These are phyloP conservation scores for Metaphire vulgaris DNA, from an alignment of 1,140 invertebrate genomes.

Conservation along the genomic window DNA sequence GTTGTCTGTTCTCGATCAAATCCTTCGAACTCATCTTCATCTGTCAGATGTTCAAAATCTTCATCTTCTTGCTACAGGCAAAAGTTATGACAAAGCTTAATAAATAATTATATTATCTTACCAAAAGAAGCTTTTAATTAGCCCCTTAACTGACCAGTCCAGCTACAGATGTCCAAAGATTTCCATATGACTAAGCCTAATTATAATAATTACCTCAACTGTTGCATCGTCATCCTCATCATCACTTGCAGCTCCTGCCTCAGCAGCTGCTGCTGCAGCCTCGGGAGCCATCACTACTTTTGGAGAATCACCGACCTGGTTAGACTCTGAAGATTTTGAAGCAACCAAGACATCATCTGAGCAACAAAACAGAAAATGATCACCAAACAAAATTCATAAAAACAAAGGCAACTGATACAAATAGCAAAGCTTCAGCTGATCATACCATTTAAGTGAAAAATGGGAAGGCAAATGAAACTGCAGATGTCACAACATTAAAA, in stretches of 20 bases:
- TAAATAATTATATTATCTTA: too few species aligned
- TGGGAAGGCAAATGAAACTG: neutral
- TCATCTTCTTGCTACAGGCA: slow-evolving; percentile 43
- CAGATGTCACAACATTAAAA: too few species aligned
- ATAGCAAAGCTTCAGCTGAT: neutral
- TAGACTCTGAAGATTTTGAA: slow-evolving; percentile 18
- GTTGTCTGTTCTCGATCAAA: slow-evolving; percentile 62
- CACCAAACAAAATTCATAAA: neutral
- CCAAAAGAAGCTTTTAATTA: too few species aligned
- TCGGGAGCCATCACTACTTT: slow-evolving; percentile 30
- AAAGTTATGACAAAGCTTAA: too few species aligned
- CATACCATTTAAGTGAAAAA: neutral
- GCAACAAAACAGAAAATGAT: neutral
- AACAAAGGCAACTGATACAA: neutral
- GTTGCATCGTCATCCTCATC: slow-evolving; percentile 55
- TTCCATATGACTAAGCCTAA: too few species aligned
- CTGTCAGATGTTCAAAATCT: slow-evolving; percentile 81
- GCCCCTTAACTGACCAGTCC: too few species aligned
- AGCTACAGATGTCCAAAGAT: too few species aligned
- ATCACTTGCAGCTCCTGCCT: slow-evolving; percentile 44
- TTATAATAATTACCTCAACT: slow-evolving; percentile 44
- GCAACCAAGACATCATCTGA: neutral
- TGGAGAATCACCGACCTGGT: slow-evolving; percentile 39
- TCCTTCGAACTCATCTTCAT: slow-evolving; percentile 91
- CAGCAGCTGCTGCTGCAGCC: slow-evolving; percentile 24